Evolutionary conservation across 2,113 vertebrate species (phyloP), one percentile per base, ranked within the genome.

Genomic region (Coturnix japonica): DNA sequence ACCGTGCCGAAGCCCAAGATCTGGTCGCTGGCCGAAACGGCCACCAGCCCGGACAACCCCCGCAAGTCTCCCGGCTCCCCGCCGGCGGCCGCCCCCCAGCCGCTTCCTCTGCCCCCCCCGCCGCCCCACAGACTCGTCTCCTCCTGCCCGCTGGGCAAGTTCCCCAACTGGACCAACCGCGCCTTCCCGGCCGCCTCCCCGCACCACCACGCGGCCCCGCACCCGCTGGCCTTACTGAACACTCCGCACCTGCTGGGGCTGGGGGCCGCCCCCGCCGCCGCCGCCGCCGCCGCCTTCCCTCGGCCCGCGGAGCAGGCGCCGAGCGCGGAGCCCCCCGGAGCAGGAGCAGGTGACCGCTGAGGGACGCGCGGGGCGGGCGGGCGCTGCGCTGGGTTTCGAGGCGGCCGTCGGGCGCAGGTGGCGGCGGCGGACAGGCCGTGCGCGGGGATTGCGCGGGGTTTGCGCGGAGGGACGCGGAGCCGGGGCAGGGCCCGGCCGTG

Each of bases 11-110:
- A 99, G 90, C 99, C 99, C 92, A 99, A 99, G 96, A 99, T 99
- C 96, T 99, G 99, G 99, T 99, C 99, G 70, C 96, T 99, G 97
- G 99, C 99, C 30, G 99, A 99, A 96, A 99, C 99, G 3, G 99
- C 99, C 84, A 98, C 99, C 44, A 98, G 98, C 61, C 99, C 99
- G 33, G 99, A 99, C 98, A 99, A 99, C 97, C 99, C 99, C 30
- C 98, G 98, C 81, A 99, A 98, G 93, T 99, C 97, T 96, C 31
- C 98, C 90, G 64, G 95, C 95, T 91, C 98, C 98, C 70, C 98
- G 96, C 95, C 98, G 97, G 94, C 99, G 97, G 59, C 98, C 98
- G 14, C 98, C 97, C 54, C 97, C 96, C 86, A 98, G 97, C 90
- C 95, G 98, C 94, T 83, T 95, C 94, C 91, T 90, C 93, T 64